Evolutionary conservation across 2,888 invertebrate species (phyloP).

Genomic region (Dolomedes plantarius): DNA sequence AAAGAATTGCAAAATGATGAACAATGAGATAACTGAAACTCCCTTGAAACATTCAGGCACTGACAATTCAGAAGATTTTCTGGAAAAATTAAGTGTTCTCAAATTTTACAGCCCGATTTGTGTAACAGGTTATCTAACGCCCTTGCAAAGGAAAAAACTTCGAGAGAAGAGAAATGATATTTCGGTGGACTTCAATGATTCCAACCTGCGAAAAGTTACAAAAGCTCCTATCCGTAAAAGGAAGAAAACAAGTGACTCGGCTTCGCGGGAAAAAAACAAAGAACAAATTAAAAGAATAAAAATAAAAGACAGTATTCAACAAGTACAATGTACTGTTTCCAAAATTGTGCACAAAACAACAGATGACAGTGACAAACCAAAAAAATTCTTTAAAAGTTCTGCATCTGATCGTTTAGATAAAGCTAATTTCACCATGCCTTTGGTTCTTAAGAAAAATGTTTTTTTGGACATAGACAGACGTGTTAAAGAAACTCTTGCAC

Average conservation of each 20-base stretch:
- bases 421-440: constrained; percentile 24
- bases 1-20: no score
- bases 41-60: no score
- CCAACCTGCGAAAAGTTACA: neutral
- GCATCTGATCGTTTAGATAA: constrained; percentile 38
- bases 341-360: constrained; percentile 9
- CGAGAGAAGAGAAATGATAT: constrained; percentile 30
- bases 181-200: neutral
- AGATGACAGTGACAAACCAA: neutral
- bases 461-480: neutral
- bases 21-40: no score
- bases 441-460: neutral
- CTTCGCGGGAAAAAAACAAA: neutral
- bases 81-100: neutral
- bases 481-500: neutral
- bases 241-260: neutral
- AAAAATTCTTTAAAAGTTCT: constrained; percentile 51
- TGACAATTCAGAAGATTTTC: no score
- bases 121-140: constrained; percentile 36
- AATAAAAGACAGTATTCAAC: constrained; percentile 1
- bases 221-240: neutral
- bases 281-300: neutral
- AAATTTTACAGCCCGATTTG: constrained; percentile 40
- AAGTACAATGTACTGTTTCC: constrained; percentile 15
- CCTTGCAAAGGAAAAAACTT: constrained; percentile 47